Evolutionary conservation across 2,888 invertebrate species (phyloP), one percentile per base, ranked within the genome.

Genomic region (Torymus auratus): DNA sequence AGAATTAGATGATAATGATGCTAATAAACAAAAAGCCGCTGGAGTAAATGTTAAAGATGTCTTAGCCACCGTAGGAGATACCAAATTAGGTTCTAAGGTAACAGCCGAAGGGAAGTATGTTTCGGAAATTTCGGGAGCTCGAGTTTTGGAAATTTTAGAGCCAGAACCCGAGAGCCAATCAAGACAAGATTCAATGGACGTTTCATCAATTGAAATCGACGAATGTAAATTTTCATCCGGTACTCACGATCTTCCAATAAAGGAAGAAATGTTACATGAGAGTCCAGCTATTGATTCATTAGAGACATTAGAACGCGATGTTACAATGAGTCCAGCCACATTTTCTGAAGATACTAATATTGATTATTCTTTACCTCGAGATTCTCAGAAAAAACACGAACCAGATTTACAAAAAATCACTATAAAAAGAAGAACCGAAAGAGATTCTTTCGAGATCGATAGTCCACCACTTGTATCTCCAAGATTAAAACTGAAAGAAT

Each of bases 391-490:
- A 28, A 79, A 65, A 53, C 61, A 62, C 20, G 64, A 77, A 1
- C 80, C 80, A 15, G 84, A 80, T 14, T 82, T 83, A 68, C 80
- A 83, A 20, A 72, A 71, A 28, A 61, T 77, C 13, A 20, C 74
- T 4, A 80, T 82, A 10, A 76, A 67, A 15, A 83, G 79, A 70
- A 86, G 85, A 76, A 76, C 65, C 0, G 80, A 80, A 55, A 85
- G 85, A 10, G 88, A 89, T 58, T 89, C 88, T 52, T 88, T 88
- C 13, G 89, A 89, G 50, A 87, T 88, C 2, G 88, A 89, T 4
- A 89, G 88, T 56, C 89, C 90, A 0, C 87, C 89, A 0, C 74
- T 90, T 61, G 77, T 89, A 1, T 90, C 90, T 0, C 89, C 90
- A 0, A 87, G 87, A 60, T 69, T 85, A 2, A 89, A 87, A 73